These are phyloP conservation scores for Gephyroberyx darwinii DNA, from an alignment of 2,797 vertebrate species.

Conservation along the genomic window DNA sequence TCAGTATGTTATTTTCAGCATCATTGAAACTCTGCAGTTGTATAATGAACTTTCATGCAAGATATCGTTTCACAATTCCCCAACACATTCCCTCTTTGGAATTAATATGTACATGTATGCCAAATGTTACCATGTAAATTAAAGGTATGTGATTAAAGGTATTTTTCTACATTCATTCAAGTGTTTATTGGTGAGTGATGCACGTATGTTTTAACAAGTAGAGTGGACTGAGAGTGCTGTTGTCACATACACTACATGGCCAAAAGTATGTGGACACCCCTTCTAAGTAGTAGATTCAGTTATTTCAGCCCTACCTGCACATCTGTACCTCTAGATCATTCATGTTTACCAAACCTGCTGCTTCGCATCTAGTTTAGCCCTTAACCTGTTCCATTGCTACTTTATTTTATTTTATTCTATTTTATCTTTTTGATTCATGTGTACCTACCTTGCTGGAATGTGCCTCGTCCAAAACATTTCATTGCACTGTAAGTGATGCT, in stretches of 20 bases:
- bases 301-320: no score
- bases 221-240: not conserved
- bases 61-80: not conserved
- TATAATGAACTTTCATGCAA: not conserved
- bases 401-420: no score
- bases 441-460: no score
- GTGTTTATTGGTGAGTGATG: not conserved
- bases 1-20: not conserved
- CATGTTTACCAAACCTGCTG: no score
- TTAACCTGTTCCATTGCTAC: no score
- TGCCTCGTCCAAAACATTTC: no score
- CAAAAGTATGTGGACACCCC: no score
- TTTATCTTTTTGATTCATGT: no score
- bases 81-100: not conserved
- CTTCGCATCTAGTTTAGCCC: no score
- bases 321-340: no score
- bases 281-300: no score
- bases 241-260: not conserved
- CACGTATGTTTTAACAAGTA: not conserved
- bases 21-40: not conserved
- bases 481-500: no score
- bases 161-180: not conserved
- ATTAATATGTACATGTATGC: not conserved
- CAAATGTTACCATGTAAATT: not conserved
- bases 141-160: conserved; percentile 1